Conservation (phyloP, 2,888 invertebrate species). For the Pollenia angustigena region DNA sequence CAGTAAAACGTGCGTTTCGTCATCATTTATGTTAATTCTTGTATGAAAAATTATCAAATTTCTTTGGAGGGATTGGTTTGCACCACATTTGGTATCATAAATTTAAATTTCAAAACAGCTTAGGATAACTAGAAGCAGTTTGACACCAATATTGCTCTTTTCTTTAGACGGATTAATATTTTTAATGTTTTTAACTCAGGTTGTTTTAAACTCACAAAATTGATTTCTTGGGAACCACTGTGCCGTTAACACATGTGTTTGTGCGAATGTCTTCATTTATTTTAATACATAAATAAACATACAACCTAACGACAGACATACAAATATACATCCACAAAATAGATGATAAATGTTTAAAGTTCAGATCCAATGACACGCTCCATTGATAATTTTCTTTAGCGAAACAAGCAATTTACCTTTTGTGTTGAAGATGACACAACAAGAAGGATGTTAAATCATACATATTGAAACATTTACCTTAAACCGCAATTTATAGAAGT, state of each 20-base stretch:
- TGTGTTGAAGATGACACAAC: slow-evolving; percentile 52
- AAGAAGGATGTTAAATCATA: slow-evolving; percentile 56
- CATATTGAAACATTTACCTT: slow-evolving; percentile 65
- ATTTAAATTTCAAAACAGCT: too few relatives aligned
- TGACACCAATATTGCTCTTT: too few relatives aligned
- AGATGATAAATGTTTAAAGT: slow-evolving; percentile 69
- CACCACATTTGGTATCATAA: too few relatives aligned
- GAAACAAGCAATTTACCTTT: slow-evolving; percentile 70
- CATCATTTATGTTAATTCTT: too few relatives aligned
- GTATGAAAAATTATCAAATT: too few relatives aligned
- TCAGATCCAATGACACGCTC: slow-evolving; percentile 76
- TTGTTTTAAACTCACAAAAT: too few relatives aligned
- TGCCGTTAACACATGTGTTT: not conserved
- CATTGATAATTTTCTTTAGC: slow-evolving; percentile 73
- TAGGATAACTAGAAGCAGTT: too few relatives aligned
- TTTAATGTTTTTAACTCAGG: too few relatives aligned
- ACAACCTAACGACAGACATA: not conserved
- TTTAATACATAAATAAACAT: not conserved
- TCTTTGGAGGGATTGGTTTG: too few relatives aligned
- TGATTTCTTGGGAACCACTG: not conserved
- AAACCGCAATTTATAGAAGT: slow-evolving; percentile 56
- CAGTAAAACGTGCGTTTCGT: too few relatives aligned
- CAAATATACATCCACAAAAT: slow-evolving; percentile 2
- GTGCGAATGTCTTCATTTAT: not conserved
- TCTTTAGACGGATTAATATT: too few relatives aligned